These are phyloP conservation scores for Syngnathus floridae DNA, from an alignment of 2,113 vertebrate species.

Conservation along the genomic window DNA sequence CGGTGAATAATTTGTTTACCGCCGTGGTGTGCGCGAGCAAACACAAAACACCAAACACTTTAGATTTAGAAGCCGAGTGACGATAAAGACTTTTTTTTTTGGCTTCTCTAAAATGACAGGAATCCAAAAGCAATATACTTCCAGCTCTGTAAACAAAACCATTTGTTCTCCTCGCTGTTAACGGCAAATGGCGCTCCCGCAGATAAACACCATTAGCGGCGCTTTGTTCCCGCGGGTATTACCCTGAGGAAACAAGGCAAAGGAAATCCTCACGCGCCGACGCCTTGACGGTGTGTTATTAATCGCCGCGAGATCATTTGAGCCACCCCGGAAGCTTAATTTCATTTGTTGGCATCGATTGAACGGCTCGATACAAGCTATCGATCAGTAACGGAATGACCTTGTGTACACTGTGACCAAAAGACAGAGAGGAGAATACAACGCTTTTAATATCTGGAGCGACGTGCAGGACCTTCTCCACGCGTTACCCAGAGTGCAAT, in stretches of 20 bases:
- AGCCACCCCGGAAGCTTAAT: constrained; percentile 65
- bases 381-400: constrained; percentile 66
- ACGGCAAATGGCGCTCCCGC: constrained; percentile 31
- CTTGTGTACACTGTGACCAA: constrained; percentile 58
- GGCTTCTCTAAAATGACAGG: background rate
- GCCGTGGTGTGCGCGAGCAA: background rate
- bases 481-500: constrained; percentile 30
- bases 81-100: background rate
- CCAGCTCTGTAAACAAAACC: constrained; percentile 43
- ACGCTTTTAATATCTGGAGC: constrained; percentile 11
- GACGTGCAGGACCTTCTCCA: constrained; percentile 16
- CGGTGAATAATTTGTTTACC: background rate
- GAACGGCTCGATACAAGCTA: constrained; percentile 63
- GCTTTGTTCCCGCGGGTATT: constrained; percentile 40
- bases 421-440: constrained; percentile 22
- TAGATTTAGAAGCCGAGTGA: background rate
- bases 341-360: constrained; percentile 70
- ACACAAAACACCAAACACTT: background rate
- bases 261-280: constrained; percentile 47
- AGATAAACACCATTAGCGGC: constrained; percentile 48
- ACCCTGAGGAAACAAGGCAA: constrained; percentile 39
- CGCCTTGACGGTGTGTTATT: constrained; percentile 64
- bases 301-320: constrained; percentile 65
- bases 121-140: constrained; percentile 24
- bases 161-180: constrained; percentile 47